Percentiles rank a stretch among this genome's conserved stretches.
These are phyloP conservation scores for Psilopsiagon aymara DNA, from an alignment of 2,113 vertebrate species.

Conservation along the genomic window DNA sequence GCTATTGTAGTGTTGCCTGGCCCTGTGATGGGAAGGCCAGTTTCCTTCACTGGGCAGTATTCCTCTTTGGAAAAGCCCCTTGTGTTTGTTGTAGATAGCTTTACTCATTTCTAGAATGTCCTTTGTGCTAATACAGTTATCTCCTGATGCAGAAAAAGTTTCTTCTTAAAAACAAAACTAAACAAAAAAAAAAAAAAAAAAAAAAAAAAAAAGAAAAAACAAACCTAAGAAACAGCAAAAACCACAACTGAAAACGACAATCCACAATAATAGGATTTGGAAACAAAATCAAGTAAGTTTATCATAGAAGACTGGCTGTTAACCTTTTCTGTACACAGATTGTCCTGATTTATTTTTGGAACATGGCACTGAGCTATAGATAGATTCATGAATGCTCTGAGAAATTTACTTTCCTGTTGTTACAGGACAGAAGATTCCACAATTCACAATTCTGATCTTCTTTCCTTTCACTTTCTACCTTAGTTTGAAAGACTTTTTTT, in stretches of 20 bases:
- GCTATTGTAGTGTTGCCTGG: background rate
- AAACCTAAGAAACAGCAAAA: background rate
- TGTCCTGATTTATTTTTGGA: constrained; percentile 10
- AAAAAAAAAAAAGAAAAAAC: no score
- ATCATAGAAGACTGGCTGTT: background rate
- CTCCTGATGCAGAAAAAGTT: background rate
- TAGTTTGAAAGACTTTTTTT: background rate
- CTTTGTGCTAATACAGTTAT: background rate
- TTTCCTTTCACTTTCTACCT: constrained; percentile 16
- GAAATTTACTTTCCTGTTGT: background rate
- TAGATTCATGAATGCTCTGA: background rate
- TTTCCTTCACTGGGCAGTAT: background rate
- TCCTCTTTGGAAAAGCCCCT: background rate
- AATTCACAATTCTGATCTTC: background rate
- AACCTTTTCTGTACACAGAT: background rate
- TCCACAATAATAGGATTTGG: constrained; percentile 12
- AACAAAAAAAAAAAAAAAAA: background rate
- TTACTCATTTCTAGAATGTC: background rate
- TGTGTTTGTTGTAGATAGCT: background rate
- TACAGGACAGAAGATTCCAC: background rate
- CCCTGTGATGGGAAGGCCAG: background rate
- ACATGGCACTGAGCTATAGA: background rate
- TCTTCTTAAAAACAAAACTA: background rate
- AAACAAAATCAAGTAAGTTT: background rate
- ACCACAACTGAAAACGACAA: background rate